These are phyloP conservation scores for Tapirus terrestris DNA, from an alignment of 2,113 vertebrate genomes.

Conservation along the genomic window DNA sequence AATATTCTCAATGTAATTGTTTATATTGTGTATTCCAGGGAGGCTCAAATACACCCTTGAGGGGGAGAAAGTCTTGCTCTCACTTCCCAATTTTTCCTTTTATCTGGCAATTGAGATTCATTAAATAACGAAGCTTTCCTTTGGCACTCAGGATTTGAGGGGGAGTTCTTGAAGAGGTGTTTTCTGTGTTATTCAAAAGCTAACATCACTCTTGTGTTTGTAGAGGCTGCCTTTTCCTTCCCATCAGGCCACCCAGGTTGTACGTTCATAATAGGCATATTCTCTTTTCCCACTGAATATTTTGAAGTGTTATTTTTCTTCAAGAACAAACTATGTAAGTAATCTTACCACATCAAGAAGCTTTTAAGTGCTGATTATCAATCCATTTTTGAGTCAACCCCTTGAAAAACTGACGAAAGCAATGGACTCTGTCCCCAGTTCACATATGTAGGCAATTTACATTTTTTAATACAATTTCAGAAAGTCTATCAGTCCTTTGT, in stretches of 20 bases:
- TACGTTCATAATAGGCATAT: not conserved
- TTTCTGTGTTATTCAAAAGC: conserved; percentile 12
- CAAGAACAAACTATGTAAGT: not conserved
- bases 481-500: not conserved
- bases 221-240: not conserved
- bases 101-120: not conserved
- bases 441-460: not conserved
- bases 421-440: not conserved
- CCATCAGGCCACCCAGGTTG: not conserved
- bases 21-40: not conserved
- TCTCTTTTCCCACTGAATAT: not conserved
- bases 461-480: not conserved
- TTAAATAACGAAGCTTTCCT: not conserved
- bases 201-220: not conserved
- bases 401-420: not conserved
- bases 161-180: not conserved
- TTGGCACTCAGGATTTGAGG: not conserved
- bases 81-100: not conserved
- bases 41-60: not conserved
- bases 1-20: conserved; percentile 9
- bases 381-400: not conserved
- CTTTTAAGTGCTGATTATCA: not conserved
- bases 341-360: not conserved
- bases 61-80: not conserved
- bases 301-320: not conserved